These are phyloP conservation scores for Rosalia funebris DNA, from an alignment of 2,888 invertebrate species.

Conservation along the genomic window DNA sequence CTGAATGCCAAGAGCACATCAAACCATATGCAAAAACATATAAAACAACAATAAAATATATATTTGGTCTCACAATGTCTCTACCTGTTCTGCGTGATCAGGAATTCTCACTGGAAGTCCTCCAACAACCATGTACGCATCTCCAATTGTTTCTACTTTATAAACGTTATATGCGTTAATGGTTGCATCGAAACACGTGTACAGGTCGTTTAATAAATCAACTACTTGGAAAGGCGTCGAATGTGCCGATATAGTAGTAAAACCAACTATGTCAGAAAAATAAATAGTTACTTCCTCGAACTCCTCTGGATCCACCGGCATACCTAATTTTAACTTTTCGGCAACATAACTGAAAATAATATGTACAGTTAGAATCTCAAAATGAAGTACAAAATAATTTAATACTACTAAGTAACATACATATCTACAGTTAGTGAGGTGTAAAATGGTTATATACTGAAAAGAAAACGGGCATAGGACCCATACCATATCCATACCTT, in stretches of 20 bases:
- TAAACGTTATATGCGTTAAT: slow-evolving; percentile 92
- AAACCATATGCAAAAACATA: too few species aligned
- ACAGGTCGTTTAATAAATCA: slow-evolving; percentile 90
- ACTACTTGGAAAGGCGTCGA: slow-evolving; percentile 91
- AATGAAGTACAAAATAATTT: too few species aligned
- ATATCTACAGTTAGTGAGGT: too few species aligned
- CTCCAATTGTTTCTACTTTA: slow-evolving; percentile 95
- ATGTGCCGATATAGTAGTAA: slow-evolving; percentile 91
- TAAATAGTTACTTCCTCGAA: slow-evolving; percentile 94
- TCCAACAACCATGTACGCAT: slow-evolving; percentile 95
- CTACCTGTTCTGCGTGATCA: slow-evolving; percentile 80
- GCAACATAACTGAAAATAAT: slow-evolving; percentile 84
- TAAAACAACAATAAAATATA: too few species aligned
- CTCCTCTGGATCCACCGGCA: slow-evolving; percentile 92
- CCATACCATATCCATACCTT: too few species aligned
- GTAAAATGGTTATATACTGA: too few species aligned
- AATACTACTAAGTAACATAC: too few species aligned
- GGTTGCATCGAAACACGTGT: slow-evolving; percentile 93
- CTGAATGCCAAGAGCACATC: too few species aligned
- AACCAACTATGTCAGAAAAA: slow-evolving; percentile 94
- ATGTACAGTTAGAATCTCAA: too few species aligned
- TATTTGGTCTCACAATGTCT: too few species aligned
- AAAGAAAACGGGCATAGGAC: too few species aligned
- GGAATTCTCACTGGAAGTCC: slow-evolving; percentile 82
- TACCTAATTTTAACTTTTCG: slow-evolving; percentile 88